Evolutionary conservation across 2,113 vertebrate species (phyloP).

Genomic region (Elanoides forficatus): DNA sequence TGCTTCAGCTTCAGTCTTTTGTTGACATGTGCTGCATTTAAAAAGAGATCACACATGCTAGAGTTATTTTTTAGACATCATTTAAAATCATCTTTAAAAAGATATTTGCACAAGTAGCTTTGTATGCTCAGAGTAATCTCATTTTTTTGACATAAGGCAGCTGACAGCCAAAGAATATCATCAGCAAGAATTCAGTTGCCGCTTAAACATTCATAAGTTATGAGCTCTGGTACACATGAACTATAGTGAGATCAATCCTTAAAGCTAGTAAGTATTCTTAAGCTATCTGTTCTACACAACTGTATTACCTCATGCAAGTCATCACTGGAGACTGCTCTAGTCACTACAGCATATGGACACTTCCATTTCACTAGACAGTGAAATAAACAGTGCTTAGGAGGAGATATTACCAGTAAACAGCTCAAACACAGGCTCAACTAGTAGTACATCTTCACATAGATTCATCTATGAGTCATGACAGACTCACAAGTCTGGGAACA

Average conservation of each 20-base stretch:
- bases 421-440: neutral
- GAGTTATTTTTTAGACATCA: neutral
- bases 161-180: neutral
- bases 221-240: neutral
- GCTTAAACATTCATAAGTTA: neutral
- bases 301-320: neutral
- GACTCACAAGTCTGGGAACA: neutral
- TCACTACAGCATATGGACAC: neutral
- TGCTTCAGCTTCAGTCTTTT: constrained; percentile 4
- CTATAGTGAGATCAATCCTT: neutral
- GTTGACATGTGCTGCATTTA: constrained; percentile 34
- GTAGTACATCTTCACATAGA: neutral
- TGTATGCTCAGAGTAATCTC: neutral
- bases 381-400: neutral
- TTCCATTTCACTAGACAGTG: neutral
- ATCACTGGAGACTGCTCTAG: neutral
- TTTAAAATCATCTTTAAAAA: neutral
- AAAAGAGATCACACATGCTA: neutral
- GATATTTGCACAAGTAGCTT: neutral
- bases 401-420: neutral
- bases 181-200: neutral
- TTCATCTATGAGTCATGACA: neutral
- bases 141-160: neutral
- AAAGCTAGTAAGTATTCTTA: neutral
- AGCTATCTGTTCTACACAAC: neutral